A percentile compares a stretch with the other conserved stretches of the same genome.
Conservation (phyloP, 2,888 invertebrate genomes). For the Margaritifera margaritifera region DNA sequence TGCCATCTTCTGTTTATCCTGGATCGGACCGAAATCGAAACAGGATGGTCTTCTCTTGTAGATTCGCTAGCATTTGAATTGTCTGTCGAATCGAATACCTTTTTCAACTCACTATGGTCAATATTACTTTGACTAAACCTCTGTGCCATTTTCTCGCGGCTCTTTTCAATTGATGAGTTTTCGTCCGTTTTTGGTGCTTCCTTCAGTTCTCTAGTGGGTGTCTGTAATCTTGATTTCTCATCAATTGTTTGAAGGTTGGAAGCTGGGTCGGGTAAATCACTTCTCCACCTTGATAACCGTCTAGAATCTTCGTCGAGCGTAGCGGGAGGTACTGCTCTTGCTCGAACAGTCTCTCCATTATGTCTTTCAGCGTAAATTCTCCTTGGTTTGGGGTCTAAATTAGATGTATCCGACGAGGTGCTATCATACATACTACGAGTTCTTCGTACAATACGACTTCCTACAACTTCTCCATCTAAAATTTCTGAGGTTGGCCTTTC, state of each 20-base stretch:
- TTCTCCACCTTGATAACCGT: slow-evolving; percentile 47
- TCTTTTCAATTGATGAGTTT: slow-evolving; percentile 21
- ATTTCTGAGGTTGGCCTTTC: slow-evolving; percentile 41
- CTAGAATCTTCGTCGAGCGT: slow-evolving; percentile 24
- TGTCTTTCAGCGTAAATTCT: slow-evolving; percentile 30
- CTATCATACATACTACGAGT: slow-evolving; percentile 49
- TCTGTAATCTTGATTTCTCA: slow-evolving; percentile 47
- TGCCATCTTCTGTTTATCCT: slow-evolving; percentile 52
- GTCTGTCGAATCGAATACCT: slow-evolving; percentile 32
- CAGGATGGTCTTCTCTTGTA: slow-evolving; percentile 34
- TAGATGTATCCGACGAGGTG: slow-evolving; percentile 7
- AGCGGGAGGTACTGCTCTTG: slow-evolving; percentile 17
- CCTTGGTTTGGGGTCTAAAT: slow-evolving; percentile 8
- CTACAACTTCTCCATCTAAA: slow-evolving; percentile 36
- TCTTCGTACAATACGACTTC: slow-evolving; percentile 34
- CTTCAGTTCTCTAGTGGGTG: slow-evolving; percentile 30
- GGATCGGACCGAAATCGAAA: slow-evolving; percentile 51
- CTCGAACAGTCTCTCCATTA: slow-evolving; percentile 16
- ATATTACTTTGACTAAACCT: slow-evolving; percentile 45
- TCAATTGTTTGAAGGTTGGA: slow-evolving; percentile 53
- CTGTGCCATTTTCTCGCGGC: slow-evolving; percentile 32
- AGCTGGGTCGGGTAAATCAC: slow-evolving; percentile 36
- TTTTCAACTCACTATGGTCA: slow-evolving; percentile 47
- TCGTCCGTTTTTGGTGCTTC: slow-evolving; percentile 14
- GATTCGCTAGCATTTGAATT: slow-evolving; percentile 21